phyloP scores from a whole-genome alignment of 2,113 vertebrate genomes.

The Acrocephalus arundinaceus region DNA sequence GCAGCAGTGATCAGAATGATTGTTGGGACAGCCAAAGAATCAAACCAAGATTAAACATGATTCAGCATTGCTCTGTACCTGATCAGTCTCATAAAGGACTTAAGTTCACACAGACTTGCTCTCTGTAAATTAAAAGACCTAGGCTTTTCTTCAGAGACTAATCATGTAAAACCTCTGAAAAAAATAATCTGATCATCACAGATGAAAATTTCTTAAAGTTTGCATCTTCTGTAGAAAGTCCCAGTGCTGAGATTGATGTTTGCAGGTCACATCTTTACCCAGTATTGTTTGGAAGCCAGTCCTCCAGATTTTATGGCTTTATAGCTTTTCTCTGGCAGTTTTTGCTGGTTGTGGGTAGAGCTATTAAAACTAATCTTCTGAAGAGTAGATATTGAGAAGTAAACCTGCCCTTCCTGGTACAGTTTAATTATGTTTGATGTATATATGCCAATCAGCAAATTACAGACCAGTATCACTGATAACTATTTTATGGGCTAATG shows the following conservation, averaged over 20 bases:
- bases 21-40: neutral
- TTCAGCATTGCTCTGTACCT: neutral
- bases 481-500: neutral
- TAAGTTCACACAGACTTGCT: neutral
- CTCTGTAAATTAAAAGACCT: neutral
- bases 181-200: neutral
- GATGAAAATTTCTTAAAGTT: neutral
- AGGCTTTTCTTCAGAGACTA: neutral
- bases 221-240: neutral
- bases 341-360: neutral
- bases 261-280: neutral
- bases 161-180: neutral
- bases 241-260: neutral
- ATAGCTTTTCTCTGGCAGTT: neutral
- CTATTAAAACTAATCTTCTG: neutral
- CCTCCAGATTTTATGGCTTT: neutral
- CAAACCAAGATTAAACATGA: neutral
- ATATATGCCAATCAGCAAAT: neutral
- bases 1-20: neutral
- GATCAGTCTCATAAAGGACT: neutral
- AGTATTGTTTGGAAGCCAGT: neutral
- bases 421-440: neutral
- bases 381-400: neutral
- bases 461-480: neutral
- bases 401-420: neutral